Conservation (phyloP, 2,797 vertebrate genomes). For the Anableps anableps region DNA sequence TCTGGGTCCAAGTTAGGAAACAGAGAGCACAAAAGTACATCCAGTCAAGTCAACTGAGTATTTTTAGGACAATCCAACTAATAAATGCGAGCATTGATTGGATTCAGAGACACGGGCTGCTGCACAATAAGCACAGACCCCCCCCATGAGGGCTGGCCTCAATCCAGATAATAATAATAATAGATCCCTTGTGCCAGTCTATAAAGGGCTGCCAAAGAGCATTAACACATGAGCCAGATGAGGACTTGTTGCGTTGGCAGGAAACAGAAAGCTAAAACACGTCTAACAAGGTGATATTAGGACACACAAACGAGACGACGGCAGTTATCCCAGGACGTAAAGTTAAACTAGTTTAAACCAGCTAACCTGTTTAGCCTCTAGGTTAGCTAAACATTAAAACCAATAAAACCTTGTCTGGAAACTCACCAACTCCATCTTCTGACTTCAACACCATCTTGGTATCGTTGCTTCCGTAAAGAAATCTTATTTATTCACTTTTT, state of each 20-base stretch:
- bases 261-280: neutral
- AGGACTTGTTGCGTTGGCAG: slow-evolving; percentile 30
- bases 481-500: neutral
- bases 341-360: slow-evolving; percentile 40
- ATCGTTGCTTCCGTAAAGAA: neutral
- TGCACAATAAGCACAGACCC: slow-evolving; percentile 37
- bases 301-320: neutral
- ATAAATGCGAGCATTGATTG: slow-evolving; percentile 55
- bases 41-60: neutral
- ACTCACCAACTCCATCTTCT: slow-evolving; percentile 84
- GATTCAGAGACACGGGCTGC: slow-evolving; percentile 53
- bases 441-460: slow-evolving; percentile 81
- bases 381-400: slow-evolving; percentile 22
- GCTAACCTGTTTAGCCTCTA: slow-evolving; percentile 40
- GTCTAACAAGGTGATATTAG: neutral
- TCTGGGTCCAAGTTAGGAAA: slow-evolving; percentile 24
- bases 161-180: slow-evolving; percentile 62
- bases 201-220: slow-evolving; percentile 38
- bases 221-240: slow-evolving; percentile 24
- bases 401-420: slow-evolving; percentile 14
- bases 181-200: slow-evolving; percentile 64
- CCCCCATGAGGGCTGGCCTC: slow-evolving; percentile 52
- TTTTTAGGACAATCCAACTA: slow-evolving; percentile 18
- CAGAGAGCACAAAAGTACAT: neutral
- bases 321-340: neutral